phyloP scores from a whole-genome alignment of 2,888 invertebrate species.

The Rhaphigaster nebulosa region DNA sequence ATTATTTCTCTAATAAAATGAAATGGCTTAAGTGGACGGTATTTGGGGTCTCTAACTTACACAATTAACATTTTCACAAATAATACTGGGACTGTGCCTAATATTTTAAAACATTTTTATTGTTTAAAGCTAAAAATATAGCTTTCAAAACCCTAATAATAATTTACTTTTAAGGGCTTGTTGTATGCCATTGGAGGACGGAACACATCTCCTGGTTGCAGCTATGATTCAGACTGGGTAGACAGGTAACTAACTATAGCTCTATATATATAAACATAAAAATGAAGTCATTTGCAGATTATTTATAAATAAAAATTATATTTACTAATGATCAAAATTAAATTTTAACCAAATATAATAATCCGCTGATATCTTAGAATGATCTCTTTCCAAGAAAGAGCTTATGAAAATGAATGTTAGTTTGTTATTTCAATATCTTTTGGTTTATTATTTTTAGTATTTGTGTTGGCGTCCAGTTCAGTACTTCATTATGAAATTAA shows the following conservation, averaged over 20 bases:
- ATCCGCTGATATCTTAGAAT: no score
- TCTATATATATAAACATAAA: background rate
- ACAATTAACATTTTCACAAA: no score
- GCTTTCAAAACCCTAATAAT: slow-evolving; percentile 52
- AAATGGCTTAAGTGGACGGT: no score
- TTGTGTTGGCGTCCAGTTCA: no score
- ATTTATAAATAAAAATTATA: no score
- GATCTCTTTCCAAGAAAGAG: background rate
- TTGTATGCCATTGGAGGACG: slow-evolving; percentile 94
- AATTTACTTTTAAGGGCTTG: slow-evolving; percentile 74
- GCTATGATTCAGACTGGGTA: slow-evolving; percentile 90
- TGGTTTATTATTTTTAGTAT: no score
- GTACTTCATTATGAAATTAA: no score
- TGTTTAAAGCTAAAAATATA: background rate
- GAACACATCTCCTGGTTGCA: slow-evolving; percentile 88
- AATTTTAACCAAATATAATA: no score
- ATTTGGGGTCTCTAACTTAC: no score
- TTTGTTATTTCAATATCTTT: background rate
- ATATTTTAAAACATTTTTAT: background rate
- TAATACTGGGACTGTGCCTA: background rate
- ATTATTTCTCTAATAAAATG: no score
- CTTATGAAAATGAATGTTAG: background rate
- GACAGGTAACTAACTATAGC: slow-evolving; percentile 69
- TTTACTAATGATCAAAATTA: no score
- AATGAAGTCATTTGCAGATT: no score